These are phyloP conservation scores for Ceramica pisi DNA, from an alignment of 2,888 invertebrate species.

Conservation along the genomic window DNA sequence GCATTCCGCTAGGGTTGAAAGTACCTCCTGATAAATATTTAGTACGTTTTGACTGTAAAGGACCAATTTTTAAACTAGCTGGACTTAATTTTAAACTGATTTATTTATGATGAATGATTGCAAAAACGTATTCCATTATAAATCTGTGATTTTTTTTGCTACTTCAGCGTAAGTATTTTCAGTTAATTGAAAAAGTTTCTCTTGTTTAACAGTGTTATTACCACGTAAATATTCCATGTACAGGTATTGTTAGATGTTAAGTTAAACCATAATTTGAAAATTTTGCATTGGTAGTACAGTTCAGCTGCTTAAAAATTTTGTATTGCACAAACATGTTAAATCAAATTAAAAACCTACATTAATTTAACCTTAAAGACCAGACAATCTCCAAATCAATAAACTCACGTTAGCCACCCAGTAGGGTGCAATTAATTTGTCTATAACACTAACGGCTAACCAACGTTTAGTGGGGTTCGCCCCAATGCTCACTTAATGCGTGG, in stretches of 20 bases:
- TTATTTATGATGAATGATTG: too few relatives aligned
- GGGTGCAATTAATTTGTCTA: conserved; percentile 44
- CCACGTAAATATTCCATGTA: too few relatives aligned
- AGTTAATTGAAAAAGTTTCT: too few relatives aligned
- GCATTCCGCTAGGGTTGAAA: conserved; percentile 7
- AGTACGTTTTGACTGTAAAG: neutral
- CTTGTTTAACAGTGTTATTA: too few relatives aligned
- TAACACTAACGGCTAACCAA: conserved; percentile 28
- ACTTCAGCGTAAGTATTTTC: too few relatives aligned
- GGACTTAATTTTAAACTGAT: too few relatives aligned
- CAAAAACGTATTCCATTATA: too few relatives aligned
- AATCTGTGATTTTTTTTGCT: too few relatives aligned
- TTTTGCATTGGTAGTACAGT: too few relatives aligned
- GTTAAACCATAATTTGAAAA: too few relatives aligned
- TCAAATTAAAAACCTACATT: neutral
- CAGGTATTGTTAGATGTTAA: too few relatives aligned
- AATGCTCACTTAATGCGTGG: conserved; percentile 25
- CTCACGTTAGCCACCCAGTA: conserved; percentile 12
- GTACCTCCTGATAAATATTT: conserved; percentile 2
- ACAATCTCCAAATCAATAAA: conserved; percentile 28
- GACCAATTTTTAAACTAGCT: neutral
- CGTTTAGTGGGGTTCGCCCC: conserved; percentile 50
- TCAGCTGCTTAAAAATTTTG: too few relatives aligned
- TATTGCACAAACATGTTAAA: neutral
- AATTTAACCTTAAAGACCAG: neutral